Percentiles rank a stretch among this genome's conserved stretches.
These are phyloP conservation scores for Jaculus jaculus DNA, from an alignment of 2,113 vertebrate species.

Conservation along the genomic window DNA sequence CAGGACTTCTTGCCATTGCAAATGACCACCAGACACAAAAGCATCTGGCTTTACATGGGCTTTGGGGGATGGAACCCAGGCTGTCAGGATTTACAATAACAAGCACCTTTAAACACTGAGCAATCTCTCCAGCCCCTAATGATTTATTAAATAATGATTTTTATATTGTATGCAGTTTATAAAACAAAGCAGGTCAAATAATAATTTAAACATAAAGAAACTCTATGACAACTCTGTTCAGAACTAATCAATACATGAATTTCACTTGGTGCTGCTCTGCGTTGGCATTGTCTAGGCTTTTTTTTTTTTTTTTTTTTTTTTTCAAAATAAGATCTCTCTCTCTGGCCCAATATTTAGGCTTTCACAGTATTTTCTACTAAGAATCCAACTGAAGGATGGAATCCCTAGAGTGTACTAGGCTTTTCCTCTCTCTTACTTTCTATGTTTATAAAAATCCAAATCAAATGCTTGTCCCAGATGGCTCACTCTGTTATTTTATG, in stretches of 20 bases:
- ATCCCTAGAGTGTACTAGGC: not conserved
- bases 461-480: not conserved
- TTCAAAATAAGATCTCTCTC: no score
- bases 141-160: conserved; percentile 34
- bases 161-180: not conserved
- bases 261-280: not conserved
- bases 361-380: not conserved
- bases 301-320: conserved; percentile 6
- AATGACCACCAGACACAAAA: no score
- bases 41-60: no score
- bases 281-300: conserved; percentile 5
- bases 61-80: no score
- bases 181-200: not conserved
- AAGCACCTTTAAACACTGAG: no score
- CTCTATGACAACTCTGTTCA: not conserved
- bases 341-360: no score
- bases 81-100: no score
- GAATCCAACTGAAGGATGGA: not conserved
- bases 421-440: not conserved
- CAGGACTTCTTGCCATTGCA: no score
- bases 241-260: not conserved
- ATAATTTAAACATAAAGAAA: conserved; percentile 15
- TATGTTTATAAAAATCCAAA: conserved; percentile 47
- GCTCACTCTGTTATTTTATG: not conserved
- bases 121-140: not conserved